These are phyloP conservation scores for Lasiurus borealis DNA, from an alignment of 2,113 vertebrate species.

Conservation along the genomic window DNA sequence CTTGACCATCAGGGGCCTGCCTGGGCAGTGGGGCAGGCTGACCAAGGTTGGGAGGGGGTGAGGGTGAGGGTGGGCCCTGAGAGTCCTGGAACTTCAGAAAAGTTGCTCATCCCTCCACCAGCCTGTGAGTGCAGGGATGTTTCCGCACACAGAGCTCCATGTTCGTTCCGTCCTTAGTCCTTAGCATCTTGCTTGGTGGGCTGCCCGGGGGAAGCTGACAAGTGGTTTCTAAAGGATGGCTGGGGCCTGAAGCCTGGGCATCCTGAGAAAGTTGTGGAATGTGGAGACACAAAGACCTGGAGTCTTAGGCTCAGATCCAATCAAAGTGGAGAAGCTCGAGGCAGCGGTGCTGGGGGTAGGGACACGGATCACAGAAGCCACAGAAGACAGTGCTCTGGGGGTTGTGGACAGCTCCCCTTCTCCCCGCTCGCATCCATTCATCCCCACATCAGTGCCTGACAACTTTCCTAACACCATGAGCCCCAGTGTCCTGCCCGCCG, in stretches of 20 bases:
- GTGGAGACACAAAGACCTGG: background rate
- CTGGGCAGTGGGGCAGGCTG: background rate
- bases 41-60: fast-evolving
- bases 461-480: background rate
- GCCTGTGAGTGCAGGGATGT: background rate
- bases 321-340: background rate
- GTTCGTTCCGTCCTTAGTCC: background rate
- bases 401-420: background rate
- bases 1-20: background rate
- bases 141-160: fast-evolving
- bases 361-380: background rate
- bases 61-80: background rate
- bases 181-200: background rate
- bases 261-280: background rate
- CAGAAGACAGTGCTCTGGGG: fast-evolving
- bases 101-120: background rate
- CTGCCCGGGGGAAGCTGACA: background rate
- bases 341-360: background rate
- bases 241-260: background rate
- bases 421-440: background rate
- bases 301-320: background rate
- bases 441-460: background rate
- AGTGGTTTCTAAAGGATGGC: background rate
- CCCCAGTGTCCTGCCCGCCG: background rate
- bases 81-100: background rate